Percentiles rank a stretch among this genome's conserved stretches.
Evolutionary conservation across 2,113 vertebrate genomes (phyloP).

Genomic region (Raja brachyura): DNA sequence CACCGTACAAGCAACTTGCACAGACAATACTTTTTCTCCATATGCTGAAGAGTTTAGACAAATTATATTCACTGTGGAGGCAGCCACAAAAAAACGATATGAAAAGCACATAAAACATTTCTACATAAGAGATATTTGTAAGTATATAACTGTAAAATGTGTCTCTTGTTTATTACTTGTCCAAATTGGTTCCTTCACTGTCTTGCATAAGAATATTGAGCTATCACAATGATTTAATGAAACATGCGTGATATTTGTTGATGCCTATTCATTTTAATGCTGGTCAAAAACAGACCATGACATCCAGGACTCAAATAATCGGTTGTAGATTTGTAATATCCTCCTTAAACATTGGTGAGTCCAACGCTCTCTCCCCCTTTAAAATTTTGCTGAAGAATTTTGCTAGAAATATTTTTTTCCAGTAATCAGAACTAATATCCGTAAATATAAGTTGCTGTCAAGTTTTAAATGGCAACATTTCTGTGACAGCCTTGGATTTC

Average conservation of each 20-base stretch:
- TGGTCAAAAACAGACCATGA: neutral
- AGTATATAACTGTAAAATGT: neutral
- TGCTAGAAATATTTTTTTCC: no score
- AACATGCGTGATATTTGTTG: neutral
- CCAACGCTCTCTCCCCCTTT: no score
- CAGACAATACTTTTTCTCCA: neutral
- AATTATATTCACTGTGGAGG: neutral
- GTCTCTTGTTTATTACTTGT: neutral
- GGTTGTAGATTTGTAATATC: neutral
- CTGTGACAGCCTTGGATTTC: no score
- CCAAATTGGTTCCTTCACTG: neutral
- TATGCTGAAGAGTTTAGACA: conserved; percentile 7
- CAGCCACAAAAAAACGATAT: conserved; percentile 9
- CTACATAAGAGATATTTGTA: conserved; percentile 25
- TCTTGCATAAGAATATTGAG: neutral
- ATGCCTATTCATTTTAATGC: neutral
- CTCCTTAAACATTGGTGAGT: neutral
- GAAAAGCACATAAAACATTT: neutral
- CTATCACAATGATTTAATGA: neutral
- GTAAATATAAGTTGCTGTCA: no score
- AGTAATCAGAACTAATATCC: no score
- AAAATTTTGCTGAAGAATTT: no score
- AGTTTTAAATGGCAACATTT: no score
- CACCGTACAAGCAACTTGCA: neutral
- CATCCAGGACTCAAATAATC: neutral